Percentiles rank a stretch among this genome's conserved stretches.
phyloP scores from a whole-genome alignment of 2,797 vertebrate genomes.

The Ctenopoma kingsleyae region DNA sequence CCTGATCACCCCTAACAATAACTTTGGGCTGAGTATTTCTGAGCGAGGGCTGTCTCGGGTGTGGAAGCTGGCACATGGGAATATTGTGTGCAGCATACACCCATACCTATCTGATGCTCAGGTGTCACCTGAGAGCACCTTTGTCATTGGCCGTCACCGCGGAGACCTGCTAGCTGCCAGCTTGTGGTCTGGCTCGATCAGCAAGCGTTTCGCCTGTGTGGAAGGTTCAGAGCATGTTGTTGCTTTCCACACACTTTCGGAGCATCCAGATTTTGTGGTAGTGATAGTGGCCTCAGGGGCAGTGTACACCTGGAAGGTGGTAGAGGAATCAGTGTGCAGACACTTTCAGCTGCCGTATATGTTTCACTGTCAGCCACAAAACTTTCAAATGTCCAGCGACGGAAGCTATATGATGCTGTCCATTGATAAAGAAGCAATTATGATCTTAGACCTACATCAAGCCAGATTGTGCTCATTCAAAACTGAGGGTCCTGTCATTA shows the following conservation, averaged over 20 bases:
- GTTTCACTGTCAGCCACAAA: slow-evolving; percentile 63
- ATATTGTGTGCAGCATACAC: slow-evolving; percentile 81
- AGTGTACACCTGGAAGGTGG: slow-evolving; percentile 86
- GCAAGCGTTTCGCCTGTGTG: slow-evolving; percentile 79
- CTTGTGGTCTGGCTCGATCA: slow-evolving; percentile 85
- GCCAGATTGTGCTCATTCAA: slow-evolving; percentile 77
- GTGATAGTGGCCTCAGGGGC: slow-evolving; percentile 77
- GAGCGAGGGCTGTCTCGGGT: slow-evolving; percentile 76
- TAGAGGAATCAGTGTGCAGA: slow-evolving; percentile 81
- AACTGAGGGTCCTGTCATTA: slow-evolving; percentile 67
- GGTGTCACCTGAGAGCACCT: slow-evolving; percentile 85
- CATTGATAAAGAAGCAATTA: slow-evolving; percentile 60
- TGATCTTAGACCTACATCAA: slow-evolving; percentile 77
- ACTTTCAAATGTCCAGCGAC: slow-evolving; percentile 80
- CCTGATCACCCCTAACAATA: slow-evolving; percentile 83
- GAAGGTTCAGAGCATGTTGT: slow-evolving; percentile 69
- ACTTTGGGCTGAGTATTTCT: slow-evolving; percentile 82
- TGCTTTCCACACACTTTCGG: slow-evolving; percentile 78
- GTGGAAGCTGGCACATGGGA: slow-evolving; percentile 82
- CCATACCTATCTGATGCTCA: slow-evolving; percentile 72
- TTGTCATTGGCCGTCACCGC: slow-evolving; percentile 78
- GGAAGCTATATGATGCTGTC: slow-evolving; percentile 81
- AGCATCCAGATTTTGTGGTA: slow-evolving; percentile 82
- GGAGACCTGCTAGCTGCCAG: slow-evolving; percentile 84
- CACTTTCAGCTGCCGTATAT: slow-evolving; percentile 80